These are phyloP conservation scores for Pogonus chalceus DNA, from an alignment of 1,140 invertebrate species.

Conservation along the genomic window DNA sequence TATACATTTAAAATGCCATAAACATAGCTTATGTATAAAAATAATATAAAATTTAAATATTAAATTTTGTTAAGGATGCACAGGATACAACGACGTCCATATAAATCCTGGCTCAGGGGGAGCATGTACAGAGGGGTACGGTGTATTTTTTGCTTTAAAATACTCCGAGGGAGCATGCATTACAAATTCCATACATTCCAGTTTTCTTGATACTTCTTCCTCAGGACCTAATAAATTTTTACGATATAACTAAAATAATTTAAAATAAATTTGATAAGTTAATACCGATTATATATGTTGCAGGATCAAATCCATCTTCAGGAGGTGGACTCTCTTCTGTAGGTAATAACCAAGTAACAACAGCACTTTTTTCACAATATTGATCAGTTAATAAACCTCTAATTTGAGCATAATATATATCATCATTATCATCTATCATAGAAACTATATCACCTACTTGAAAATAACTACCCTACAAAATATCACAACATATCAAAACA, in stretches of 20 bases:
- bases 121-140: constrained; percentile 55
- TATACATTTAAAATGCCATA: too few species aligned
- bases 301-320: constrained; percentile 73
- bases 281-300: constrained; percentile 78
- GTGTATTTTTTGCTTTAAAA: constrained; percentile 64
- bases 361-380: constrained; percentile 88
- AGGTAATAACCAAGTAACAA: constrained; percentile 85
- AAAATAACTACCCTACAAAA: constrained; percentile 61
- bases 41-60: neutral
- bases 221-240: constrained; percentile 57
- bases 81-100: constrained; percentile 45
- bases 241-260: neutral
- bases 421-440: constrained; percentile 64
- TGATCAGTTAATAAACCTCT: constrained; percentile 82
- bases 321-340: constrained; percentile 70
- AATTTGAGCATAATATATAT: constrained; percentile 81
- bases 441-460: constrained; percentile 88
- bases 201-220: constrained; percentile 77
- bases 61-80: constrained; percentile 7
- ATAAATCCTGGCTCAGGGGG: constrained; percentile 50
- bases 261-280: constrained; percentile 2
- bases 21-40: too few species aligned
- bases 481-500: neutral
- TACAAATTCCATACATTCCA: constrained; percentile 83
- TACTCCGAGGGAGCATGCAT: constrained; percentile 91